Evolutionary conservation across 2,797 vertebrate genomes (phyloP).

Genomic region (Ptychobarbus kaznakovi): DNA sequence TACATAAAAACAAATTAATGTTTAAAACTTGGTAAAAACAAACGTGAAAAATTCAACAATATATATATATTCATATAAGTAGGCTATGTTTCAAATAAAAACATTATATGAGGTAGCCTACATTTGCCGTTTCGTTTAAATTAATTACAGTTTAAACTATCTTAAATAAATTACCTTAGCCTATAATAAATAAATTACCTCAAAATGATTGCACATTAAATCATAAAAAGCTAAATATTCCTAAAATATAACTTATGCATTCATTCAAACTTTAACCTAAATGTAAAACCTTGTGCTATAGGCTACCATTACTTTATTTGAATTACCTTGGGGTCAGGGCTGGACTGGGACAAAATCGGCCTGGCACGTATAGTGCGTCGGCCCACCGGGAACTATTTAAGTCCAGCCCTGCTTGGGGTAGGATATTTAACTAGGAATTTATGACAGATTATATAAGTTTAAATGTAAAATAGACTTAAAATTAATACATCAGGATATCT

Average conservation of each 20-base stretch:
- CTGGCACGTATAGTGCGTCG: too few species aligned
- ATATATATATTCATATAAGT: not conserved
- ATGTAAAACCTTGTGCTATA: not conserved
- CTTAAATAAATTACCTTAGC: not conserved
- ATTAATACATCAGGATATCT: not conserved
- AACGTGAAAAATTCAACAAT: not conserved
- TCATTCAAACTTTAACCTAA: not conserved
- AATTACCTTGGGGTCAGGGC: too few species aligned
- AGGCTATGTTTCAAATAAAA: not conserved
- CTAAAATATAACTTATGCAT: not conserved
- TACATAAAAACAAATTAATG: not conserved
- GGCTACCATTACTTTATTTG: not conserved
- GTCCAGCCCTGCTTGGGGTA: too few species aligned
- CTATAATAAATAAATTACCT: not conserved
- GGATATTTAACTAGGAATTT: not conserved
- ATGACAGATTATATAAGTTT: not conserved
- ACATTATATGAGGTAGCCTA: not conserved
- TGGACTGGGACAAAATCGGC: too few species aligned
- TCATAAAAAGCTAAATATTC: not conserved
- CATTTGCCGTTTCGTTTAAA: not conserved
- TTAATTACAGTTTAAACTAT: not conserved
- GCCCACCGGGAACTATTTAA: too few species aligned
- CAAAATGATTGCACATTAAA: not conserved
- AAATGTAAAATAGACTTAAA: not conserved
- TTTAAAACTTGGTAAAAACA: not conserved